Base-by-base conservation (phyloP, 2,797 vertebrate genomes). In the Anisognathus igniventris region DNA sequence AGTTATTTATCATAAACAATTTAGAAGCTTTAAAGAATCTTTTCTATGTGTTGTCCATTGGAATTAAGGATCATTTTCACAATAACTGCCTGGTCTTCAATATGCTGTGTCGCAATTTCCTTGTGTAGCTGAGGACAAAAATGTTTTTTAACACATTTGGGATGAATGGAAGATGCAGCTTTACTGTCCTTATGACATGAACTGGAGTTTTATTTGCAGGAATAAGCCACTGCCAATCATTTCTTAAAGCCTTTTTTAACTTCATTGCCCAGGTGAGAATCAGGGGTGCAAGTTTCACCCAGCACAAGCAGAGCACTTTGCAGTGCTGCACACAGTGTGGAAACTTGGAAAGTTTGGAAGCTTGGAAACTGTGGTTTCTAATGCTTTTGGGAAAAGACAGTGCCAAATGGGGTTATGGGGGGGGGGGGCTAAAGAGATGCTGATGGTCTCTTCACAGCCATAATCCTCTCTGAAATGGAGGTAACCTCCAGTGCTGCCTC, bases 301-400 rank as follows among this genome's bases (percentile, higher is more conserved):
- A 28, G 45, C 24, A 10, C 30, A 42, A 42, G 30, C 48, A 56
- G 65, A 83, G 57, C 35, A 3, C 42, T 66, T 44, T 17, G 35
- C 4, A 3, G 8, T 25, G 35, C 27, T 83, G n/a, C 15, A 12
- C 24, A 35, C 7, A 0, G 0, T 12, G 28, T 35, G 70, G 35
- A 42, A 73, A 40, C 35, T 18, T 30, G 35, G 58, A 12, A 30
- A 48, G 24, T 48, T 25, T 64, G 33, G 33, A 8, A 20, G 35
- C 61, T 58, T 60, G n/a, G 68, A n/a, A 88, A 8, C 27, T 17
- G 9, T 9, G 25, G 4, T 37, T 78, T 67, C 40, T 58, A 2
- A 7, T 24, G 48, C 47, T 64, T 8, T 1, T 60, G 62, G 76
- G 57, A 45, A 73, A 47, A 64, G n/a, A 37, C 30, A 44, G 30